A percentile compares a stretch with the other conserved stretches of the same genome.
These are phyloP conservation scores for Palythoa caribaeorum DNA, from an alignment of 92 coral and sea anemone species.

Conservation along the genomic window DNA sequence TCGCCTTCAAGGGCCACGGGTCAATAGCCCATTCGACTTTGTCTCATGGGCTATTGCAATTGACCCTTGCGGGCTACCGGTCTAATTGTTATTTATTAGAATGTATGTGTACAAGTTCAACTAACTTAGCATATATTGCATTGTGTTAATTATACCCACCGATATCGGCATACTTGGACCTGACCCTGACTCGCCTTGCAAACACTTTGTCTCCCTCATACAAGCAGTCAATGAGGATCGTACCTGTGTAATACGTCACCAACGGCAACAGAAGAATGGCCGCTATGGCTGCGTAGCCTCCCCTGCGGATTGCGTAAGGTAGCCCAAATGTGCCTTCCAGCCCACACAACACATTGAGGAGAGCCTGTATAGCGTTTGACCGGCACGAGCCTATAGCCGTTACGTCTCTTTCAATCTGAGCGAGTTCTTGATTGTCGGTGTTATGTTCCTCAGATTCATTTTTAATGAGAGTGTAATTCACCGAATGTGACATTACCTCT, in stretches of 20 bases:
- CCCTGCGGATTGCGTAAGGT: conserved; percentile 35
- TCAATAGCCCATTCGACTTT: no score
- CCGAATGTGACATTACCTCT: conserved; percentile 12
- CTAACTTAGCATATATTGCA: no score
- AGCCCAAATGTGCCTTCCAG: conserved; percentile 40
- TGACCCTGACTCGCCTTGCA: conserved; percentile 31
- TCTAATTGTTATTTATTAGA: no score
- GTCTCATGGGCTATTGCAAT: no score
- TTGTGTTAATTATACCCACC: neutral
- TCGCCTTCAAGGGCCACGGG: no score
- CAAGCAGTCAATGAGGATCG: conserved; percentile 38
- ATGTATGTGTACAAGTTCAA: no score
- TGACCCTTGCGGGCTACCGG: no score
- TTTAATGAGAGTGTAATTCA: conserved; percentile 23
- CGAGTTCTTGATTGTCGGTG: neutral
- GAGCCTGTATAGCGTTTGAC: conserved; percentile 22
- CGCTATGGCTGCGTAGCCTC: conserved; percentile 29
- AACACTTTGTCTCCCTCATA: conserved; percentile 42
- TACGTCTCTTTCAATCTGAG: neutral
- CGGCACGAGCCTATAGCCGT: neutral
- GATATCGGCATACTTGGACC: conserved; percentile 31
- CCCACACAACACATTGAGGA: conserved; percentile 39
- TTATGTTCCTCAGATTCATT: conserved; percentile 11
- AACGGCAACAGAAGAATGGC: conserved; percentile 26
- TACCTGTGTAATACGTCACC: conserved; percentile 41